phyloP scores from a whole-genome alignment of 1,140 invertebrate species.

The Leptopilina boulardi region DNA sequence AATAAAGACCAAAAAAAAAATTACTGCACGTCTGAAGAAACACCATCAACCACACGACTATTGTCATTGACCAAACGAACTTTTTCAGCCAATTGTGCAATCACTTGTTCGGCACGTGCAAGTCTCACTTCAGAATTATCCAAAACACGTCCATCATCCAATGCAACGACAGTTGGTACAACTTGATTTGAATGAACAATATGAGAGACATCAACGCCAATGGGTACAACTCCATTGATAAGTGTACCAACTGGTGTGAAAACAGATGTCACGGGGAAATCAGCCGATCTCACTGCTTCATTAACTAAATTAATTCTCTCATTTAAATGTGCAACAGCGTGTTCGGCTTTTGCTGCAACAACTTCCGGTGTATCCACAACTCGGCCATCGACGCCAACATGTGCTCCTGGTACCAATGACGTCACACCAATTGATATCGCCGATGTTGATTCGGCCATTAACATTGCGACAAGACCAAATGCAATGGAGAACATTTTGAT shows the following conservation, averaged over 20 bases:
- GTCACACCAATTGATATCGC: neutral
- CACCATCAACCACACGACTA: neutral
- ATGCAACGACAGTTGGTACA: slow-evolving; percentile 35
- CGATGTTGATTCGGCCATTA: neutral
- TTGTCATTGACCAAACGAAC: neutral
- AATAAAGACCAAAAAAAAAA: neutral
- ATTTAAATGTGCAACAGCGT: slow-evolving; percentile 75
- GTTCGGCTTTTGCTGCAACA: slow-evolving; percentile 76
- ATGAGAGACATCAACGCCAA: neutral
- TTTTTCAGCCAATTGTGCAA: slow-evolving; percentile 44
- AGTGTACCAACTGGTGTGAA: neutral
- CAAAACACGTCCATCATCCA: slow-evolving; percentile 48
- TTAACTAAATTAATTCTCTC: slow-evolving; percentile 59
- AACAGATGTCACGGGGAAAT: neutral
- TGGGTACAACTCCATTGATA: neutral
- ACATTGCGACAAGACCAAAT: neutral
- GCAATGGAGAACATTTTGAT: neutral
- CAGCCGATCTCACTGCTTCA: slow-evolving; percentile 54
- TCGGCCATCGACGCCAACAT: slow-evolving; percentile 69
- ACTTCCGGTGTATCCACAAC: slow-evolving; percentile 78
- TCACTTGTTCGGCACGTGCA: slow-evolving; percentile 52
- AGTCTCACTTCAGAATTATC: slow-evolving; percentile 59
- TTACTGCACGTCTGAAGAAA: neutral
- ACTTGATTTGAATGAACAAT: neutral
- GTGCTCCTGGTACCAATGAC: slow-evolving; percentile 34